Evolutionary conservation across 2,888 invertebrate genomes (phyloP), one percentile per base, ranked within the genome.

Genomic region (Erebia epiphron): DNA sequence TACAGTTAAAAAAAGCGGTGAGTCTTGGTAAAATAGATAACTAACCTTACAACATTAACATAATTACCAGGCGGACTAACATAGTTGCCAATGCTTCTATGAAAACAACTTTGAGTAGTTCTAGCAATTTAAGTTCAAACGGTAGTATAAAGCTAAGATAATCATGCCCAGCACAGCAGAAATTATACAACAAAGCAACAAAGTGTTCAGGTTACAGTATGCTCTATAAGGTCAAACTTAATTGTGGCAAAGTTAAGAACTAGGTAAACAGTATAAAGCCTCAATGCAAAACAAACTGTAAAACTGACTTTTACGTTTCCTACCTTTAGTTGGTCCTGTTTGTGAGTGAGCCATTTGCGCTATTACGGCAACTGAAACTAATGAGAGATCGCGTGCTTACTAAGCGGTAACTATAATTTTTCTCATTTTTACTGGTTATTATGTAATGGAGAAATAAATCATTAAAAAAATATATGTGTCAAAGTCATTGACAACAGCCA

Each of bases 271-370:
- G 43, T 56, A 56, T 13, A 52, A 66, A 62, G 56, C 4, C 14
- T 21, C 56, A 56, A 66, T 66, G 65, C 54, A 56, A 56, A 66
- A 57, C 65, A 66, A 66, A 66, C 56, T 54, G 43, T 21, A 43
- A 56, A 66, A 57, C 9, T 56, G 65, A 9, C 56, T 66, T 46
- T 56, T 57, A 56, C 46, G 65, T 66, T 66, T 56, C 56, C 56
- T 54, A 66, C 65, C 65, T 66, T 66, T 56, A 65, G 46, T 66
- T 66, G 65, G 65, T 56, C 46, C 18, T 56, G 56, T 66, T 66
- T 64, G 52, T 54, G 64, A 66, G 65, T 56, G 65, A 57, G 21
- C 46, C 46, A 66, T 66, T 66, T 56, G 43, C 65, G 18, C 65
- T 66, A 56, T 56, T 65, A 56, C 43, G 41, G 56, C 56, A 16